phyloP scores from a whole-genome alignment of 2,888 invertebrate genomes.

The Hofmannophila pseudospretella region DNA sequence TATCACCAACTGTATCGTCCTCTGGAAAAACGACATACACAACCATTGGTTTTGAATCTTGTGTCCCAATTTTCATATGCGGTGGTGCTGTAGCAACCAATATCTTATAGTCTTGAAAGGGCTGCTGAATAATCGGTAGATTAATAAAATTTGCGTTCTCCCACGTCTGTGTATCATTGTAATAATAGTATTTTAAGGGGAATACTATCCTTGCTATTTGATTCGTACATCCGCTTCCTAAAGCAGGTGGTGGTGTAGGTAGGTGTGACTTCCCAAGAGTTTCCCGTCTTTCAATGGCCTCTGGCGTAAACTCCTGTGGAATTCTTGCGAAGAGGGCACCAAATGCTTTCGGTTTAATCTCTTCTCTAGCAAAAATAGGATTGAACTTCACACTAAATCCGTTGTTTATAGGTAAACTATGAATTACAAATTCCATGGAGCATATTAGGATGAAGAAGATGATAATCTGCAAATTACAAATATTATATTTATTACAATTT shows the following conservation, averaged over 20 bases:
- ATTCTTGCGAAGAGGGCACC: constrained; percentile 41
- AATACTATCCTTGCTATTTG: constrained; percentile 42
- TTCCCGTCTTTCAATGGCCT: constrained; percentile 17
- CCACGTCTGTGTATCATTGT: constrained; percentile 1
- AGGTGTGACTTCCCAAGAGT: neutral
- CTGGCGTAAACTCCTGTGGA: constrained; percentile 30
- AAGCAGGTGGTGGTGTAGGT: constrained; percentile 19
- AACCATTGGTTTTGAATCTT: constrained; percentile 31
- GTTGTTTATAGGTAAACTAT: constrained; percentile 43
- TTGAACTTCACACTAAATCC: constrained; percentile 46
- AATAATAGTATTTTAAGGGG: constrained; percentile 16
- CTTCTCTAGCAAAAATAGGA: constrained; percentile 34
- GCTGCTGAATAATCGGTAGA: constrained; percentile 45
- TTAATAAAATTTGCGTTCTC: constrained; percentile 30
- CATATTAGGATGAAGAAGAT: constrained; percentile 22
- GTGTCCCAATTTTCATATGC: constrained; percentile 33
- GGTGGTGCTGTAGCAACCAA: constrained; percentile 57
- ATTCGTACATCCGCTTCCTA: constrained; percentile 36
- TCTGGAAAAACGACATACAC: constrained; percentile 56
- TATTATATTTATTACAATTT: neutral
- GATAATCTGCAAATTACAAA: constrained; percentile 27
- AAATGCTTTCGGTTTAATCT: constrained; percentile 26
- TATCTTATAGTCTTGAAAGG: constrained; percentile 48
- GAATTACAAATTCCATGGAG: constrained; percentile 19
- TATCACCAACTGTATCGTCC: constrained; percentile 22